phyloP scores from a whole-genome alignment of 2,797 vertebrate genomes.

The Darevskia mixta region DNA sequence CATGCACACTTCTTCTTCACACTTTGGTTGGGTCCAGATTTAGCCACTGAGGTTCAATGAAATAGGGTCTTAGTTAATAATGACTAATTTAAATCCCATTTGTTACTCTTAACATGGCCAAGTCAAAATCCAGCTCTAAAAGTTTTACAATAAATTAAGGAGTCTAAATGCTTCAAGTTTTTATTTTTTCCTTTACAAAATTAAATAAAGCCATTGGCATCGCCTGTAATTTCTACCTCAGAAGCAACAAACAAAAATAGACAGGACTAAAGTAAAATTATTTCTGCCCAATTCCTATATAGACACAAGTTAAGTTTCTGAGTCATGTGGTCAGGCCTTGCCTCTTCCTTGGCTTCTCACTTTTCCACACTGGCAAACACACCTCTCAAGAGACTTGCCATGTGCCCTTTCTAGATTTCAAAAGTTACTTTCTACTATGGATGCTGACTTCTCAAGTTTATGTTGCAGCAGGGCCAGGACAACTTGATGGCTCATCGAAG shows the following conservation, averaged over 20 bases:
- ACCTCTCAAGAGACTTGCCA: background rate
- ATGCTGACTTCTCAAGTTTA: background rate
- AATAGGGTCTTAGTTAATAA: too few species aligned
- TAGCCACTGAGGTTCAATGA: too few species aligned
- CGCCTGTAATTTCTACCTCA: background rate
- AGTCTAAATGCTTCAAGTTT: too few species aligned
- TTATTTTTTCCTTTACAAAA: too few species aligned
- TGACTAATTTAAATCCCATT: too few species aligned
- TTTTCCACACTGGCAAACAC: background rate
- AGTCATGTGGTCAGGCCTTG: background rate
- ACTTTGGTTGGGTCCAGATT: too few species aligned
- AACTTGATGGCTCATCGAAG: background rate
- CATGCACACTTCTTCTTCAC: too few species aligned
- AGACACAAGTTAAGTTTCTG: background rate
- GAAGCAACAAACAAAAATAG: background rate
- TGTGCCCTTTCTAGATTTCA: background rate
- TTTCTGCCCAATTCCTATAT: background rate
- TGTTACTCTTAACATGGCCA: too few species aligned
- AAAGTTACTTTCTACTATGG: background rate
- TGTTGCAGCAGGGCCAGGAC: background rate
- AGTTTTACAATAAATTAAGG: rapidly evolving
- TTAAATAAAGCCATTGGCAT: too few species aligned
- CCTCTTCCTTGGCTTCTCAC: background rate
- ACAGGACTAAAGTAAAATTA: too few species aligned
- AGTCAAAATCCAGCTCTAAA: too few species aligned